Evolutionary conservation across 1,140 invertebrate genomes (phyloP), one percentile per base, ranked within the genome.

Genomic region (Scaptodrosophila lebanonensis): DNA sequence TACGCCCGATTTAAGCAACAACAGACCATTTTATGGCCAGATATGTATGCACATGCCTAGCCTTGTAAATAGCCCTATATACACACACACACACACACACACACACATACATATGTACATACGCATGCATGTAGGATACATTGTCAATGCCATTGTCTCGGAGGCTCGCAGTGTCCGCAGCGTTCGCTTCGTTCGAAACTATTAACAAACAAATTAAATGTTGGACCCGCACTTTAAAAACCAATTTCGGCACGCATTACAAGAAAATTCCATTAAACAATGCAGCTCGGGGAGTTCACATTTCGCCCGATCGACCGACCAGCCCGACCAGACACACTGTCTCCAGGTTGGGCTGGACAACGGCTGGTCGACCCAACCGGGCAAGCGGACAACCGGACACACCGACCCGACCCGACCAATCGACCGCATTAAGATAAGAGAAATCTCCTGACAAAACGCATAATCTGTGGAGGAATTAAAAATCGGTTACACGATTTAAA

Each of bases 241-340:
- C 72, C 69, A 77, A 84, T 84, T 84, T 77, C 57, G 59, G 66
- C 68, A 64, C 51, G 68, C 63, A 83, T 77, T 77, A 85, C 83
- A 85, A 77, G 82, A 84, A 84, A 85, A 85, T 77, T 85, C 83
- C 82, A 85, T 85, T 85, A 85, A 79, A 83, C 70, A 82, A 82
- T 60, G 59, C 40, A 40, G n/a, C 38, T 11, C 17, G 20, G 33
- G 8, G 32, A 29, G 20, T 45, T 22, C 27, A 22, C 13, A 22
- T 25, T 32, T 30, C 17, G 7, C 12, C 27, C 27, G n/a, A 13
- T 15, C 29, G 16, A 49, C 30, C 36, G n/a, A n/a, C n/a, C 17
- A 49, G 43, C 15, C 33, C 16, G 25, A 38, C 60, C 66, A 85
- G 83, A 85, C 83, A 75, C 40, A 39, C 50, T 83, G 83, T 84